Evolutionary conservation across 1,140 invertebrate species (phyloP), one percentile per base, ranked within the genome.

Genomic region (Lordiphosa collinella): DNA sequence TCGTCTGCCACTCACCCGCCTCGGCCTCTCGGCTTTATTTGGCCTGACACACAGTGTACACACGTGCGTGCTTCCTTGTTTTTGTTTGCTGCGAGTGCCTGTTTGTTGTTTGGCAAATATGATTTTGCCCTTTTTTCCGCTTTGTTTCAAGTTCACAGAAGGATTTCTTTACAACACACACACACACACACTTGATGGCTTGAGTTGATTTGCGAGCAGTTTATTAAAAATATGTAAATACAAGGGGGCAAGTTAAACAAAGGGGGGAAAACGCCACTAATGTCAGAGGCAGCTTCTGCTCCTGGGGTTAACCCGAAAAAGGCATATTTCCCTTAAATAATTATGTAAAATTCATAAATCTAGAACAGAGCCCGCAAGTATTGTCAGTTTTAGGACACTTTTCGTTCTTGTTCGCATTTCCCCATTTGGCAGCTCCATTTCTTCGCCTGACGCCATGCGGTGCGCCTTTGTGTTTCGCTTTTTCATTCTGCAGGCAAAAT

Each of bases 141-240:
- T 10, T 16, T 34, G 25, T 53, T 60, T 76, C 73, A 71, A 76
- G 73, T 62, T 71, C 56, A 72, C 38, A 12, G 50, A 13, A 18
- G 6, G n/a, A 43, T 10, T 13, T 8, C 12, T 7, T 12, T 12
- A 25, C 40, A 41, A 13, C 36, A 32, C 18, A 49, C 37, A 53
- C 10, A 31, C 51, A 16, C 35, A 13, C 35, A 57, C 68, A 49
- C 54, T 34, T 16, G 32, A 37, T 34, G 14, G 34, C 56, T 59
- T 59, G 53, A 79, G 40, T 78, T 78, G 67, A 76, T 70, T 76
- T 78, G 63, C 74, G 25, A 69, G 55, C 44, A 55, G 49, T 59
- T 79, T 79, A 79, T 79, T 79, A 79, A 79, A 79, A 79, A 66
- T 61, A 67, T 69, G 65, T 55, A 57, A 79, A 78, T 54, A 65